phyloP scores from a whole-genome alignment of 2,113 vertebrate species.

The Strix uralensis region DNA sequence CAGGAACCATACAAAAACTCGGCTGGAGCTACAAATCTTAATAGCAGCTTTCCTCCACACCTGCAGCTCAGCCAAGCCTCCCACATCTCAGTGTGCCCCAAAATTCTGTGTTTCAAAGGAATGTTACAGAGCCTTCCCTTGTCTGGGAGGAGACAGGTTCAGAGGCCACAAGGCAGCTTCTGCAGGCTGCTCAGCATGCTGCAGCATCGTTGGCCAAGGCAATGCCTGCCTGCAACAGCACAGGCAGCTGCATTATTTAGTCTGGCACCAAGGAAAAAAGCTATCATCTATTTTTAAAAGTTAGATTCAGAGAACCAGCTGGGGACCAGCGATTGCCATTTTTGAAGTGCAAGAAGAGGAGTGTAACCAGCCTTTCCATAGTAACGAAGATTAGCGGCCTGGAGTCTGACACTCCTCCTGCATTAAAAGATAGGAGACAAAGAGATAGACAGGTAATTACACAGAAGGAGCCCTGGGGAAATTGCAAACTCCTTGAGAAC shows the following conservation, averaged over 20 bases:
- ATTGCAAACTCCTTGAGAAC: slow-evolving; percentile 41
- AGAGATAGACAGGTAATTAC: slow-evolving; percentile 66
- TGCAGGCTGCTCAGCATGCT: not conserved
- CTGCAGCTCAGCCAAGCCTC: not conserved
- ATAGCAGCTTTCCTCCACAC: not conserved
- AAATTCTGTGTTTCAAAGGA: slow-evolving; percentile 1
- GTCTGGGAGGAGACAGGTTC: not conserved
- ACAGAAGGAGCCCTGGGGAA: slow-evolving; percentile 38
- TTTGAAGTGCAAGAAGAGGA: slow-evolving; percentile 30
- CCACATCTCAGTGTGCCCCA: not conserved
- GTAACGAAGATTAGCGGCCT: slow-evolving; percentile 54
- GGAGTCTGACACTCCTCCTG: slow-evolving; percentile 48
- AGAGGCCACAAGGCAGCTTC: slow-evolving; percentile 1
- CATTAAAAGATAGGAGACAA: slow-evolving; percentile 52
- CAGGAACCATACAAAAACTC: not conserved
- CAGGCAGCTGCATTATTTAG: slow-evolving; percentile 11
- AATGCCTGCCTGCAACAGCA: not conserved
- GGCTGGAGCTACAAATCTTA: not conserved
- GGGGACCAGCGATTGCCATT: slow-evolving; percentile 39
- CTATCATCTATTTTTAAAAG: slow-evolving; percentile 29
- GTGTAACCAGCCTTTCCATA: slow-evolving; percentile 42
- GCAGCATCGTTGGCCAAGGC: not conserved
- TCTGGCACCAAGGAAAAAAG: slow-evolving; percentile 39
- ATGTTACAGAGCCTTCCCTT: not conserved
- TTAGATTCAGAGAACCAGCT: slow-evolving; percentile 33